Evolutionary conservation across 2,888 invertebrate genomes (phyloP).

Genomic region (Endotricha flammealis): DNA sequence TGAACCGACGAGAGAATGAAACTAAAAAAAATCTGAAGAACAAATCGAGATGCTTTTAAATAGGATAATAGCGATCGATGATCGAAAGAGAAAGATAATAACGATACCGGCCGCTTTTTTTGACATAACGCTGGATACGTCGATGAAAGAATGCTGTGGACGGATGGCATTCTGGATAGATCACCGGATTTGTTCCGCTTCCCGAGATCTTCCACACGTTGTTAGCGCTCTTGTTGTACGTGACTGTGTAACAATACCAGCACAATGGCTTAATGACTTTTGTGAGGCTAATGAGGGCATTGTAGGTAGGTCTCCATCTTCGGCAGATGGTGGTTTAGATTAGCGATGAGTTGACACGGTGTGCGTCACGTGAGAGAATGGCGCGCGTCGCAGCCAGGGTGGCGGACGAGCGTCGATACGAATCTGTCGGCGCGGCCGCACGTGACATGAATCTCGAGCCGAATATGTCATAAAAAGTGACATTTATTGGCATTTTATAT

Average conservation of each 20-base stretch:
- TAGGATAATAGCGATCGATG: slow-evolving; percentile 77
- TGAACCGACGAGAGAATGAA: slow-evolving; percentile 67
- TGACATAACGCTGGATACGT: slow-evolving; percentile 50
- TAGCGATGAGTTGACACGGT: slow-evolving; percentile 39
- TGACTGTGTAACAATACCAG: slow-evolving; percentile 62
- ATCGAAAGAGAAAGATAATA: slow-evolving; percentile 74
- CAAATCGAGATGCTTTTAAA: slow-evolving; percentile 77
- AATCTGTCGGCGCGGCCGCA: slow-evolving; percentile 62
- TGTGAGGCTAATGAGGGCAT: slow-evolving; percentile 69
- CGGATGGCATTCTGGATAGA: slow-evolving; percentile 60
- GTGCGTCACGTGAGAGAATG: slow-evolving; percentile 58
- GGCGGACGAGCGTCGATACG: slow-evolving; percentile 60
- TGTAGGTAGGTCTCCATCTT: slow-evolving; percentile 53
- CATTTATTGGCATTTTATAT: slow-evolving; percentile 76
- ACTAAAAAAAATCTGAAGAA: slow-evolving; percentile 61
- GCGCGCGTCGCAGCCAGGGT: slow-evolving; percentile 52
- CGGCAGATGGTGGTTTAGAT: slow-evolving; percentile 53
- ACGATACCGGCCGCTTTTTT: slow-evolving; percentile 70
- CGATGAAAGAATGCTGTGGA: slow-evolving; percentile 53
- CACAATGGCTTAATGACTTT: slow-evolving; percentile 65
- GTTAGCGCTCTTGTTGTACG: slow-evolving; percentile 70
- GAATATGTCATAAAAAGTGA: slow-evolving; percentile 73
- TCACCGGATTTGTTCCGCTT: slow-evolving; percentile 70
- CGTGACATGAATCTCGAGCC: slow-evolving; percentile 66
- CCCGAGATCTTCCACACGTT: slow-evolving; percentile 72